phyloP scores from a whole-genome alignment of 2,888 invertebrate species.

The Torymus auratus region DNA sequence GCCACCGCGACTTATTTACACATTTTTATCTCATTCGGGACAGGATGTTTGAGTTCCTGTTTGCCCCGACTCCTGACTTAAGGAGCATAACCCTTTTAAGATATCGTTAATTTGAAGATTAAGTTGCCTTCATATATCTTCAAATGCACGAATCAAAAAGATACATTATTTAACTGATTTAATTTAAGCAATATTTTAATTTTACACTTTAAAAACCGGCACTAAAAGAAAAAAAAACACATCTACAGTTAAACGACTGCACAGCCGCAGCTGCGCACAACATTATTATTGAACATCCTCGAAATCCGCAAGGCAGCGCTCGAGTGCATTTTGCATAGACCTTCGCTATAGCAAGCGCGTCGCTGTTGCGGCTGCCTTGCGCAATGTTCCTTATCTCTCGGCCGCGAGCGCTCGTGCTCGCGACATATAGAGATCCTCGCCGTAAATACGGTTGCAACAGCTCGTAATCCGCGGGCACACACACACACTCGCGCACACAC shows the following conservation, averaged over 20 bases:
- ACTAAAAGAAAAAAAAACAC: background rate
- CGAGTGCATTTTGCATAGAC: slow-evolving; percentile 10
- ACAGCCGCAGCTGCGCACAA: too few relatives aligned
- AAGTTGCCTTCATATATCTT: slow-evolving; percentile 17
- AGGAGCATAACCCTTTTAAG: slow-evolving; percentile 32
- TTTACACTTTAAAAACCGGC: background rate
- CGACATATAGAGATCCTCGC: slow-evolving; percentile 59
- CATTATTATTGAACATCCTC: background rate
- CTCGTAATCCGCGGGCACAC: slow-evolving; percentile 68
- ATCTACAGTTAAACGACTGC: too few relatives aligned
- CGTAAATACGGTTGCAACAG: slow-evolving; percentile 70
- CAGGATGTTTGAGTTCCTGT: slow-evolving; percentile 54
- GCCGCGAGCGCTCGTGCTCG: slow-evolving; percentile 24
- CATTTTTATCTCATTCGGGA: slow-evolving; percentile 49
- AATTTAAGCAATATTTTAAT: background rate
- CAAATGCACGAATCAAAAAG: too few relatives aligned
- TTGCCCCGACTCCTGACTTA: slow-evolving; percentile 23
- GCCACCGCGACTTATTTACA: slow-evolving; percentile 45
- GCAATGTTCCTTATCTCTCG: slow-evolving; percentile 68
- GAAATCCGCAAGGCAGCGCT: background rate
- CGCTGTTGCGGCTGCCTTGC: slow-evolving; percentile 62
- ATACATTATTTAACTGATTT: background rate
- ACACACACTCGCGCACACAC: slow-evolving; percentile 27
- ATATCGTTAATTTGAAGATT: slow-evolving; percentile 43
- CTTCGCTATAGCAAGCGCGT: background rate